Conservation (phyloP, 2,113 vertebrate species). For the Solea solea region DNA sequence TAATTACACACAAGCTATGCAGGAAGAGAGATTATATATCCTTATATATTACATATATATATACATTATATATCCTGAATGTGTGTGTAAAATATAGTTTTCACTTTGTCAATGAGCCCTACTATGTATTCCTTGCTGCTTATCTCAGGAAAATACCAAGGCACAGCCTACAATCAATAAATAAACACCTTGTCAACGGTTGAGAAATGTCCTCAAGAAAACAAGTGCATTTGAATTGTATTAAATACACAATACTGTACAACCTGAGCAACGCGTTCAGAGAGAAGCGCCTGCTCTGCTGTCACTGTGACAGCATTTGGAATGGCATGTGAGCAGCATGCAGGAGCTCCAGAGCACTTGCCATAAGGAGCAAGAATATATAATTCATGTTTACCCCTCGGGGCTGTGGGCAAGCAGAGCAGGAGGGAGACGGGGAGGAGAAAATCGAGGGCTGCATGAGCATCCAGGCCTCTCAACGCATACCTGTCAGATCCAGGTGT, state of each 20-base stretch:
- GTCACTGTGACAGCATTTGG: conserved; percentile 50
- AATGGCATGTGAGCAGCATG: conserved; percentile 45
- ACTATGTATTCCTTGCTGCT: no score
- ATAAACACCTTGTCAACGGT: conserved; percentile 18
- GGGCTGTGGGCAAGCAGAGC: conserved; percentile 53
- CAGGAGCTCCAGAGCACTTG: conserved; percentile 47
- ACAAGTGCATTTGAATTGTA: conserved; percentile 23
- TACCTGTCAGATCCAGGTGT: conserved; percentile 55
- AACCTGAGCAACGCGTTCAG: neutral
- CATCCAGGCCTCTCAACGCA: conserved; percentile 19
- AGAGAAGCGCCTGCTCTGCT: neutral
- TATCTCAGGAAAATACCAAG: no score
- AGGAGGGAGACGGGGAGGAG: neutral
- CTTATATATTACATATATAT: no score
- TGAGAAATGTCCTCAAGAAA: conserved; percentile 29
- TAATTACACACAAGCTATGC: no score
- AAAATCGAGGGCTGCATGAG: conserved; percentile 4
- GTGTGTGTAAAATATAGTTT: no score
- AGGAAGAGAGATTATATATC: no score
- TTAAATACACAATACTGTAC: neutral
- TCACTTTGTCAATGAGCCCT: no score
- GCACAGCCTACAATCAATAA: neutral
- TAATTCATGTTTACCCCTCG: conserved; percentile 72
- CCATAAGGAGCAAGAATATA: conserved; percentile 63
- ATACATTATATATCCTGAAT: no score